phyloP scores from a whole-genome alignment of 2,797 vertebrate species.

The Acanthornis magna region DNA sequence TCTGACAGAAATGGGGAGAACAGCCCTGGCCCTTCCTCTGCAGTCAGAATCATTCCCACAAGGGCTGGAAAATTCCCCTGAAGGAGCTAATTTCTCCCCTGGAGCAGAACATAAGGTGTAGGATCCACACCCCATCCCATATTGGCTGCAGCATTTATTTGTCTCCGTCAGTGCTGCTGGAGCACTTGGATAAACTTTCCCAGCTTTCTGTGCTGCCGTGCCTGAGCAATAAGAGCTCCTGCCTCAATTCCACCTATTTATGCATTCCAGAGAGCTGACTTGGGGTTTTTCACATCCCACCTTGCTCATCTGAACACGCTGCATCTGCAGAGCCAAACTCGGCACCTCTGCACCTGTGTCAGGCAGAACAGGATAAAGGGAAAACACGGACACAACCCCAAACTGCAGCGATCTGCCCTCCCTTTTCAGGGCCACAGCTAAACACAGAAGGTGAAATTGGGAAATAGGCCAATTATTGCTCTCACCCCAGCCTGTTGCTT shows the following conservation, averaged over 20 bases:
- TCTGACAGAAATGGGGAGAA: neutral
- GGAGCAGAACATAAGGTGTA: neutral
- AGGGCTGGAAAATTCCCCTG: neutral
- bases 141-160: neutral
- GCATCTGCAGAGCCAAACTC: neutral
- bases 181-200: neutral
- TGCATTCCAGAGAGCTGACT: neutral
- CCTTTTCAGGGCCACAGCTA: neutral
- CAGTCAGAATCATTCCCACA: neutral
- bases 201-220: neutral
- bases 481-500: neutral
- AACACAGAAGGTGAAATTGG: neutral
- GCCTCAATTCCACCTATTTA: neutral
- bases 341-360: neutral
- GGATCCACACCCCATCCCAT: neutral
- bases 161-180: neutral
- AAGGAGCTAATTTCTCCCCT: neutral
- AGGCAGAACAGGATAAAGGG: neutral
- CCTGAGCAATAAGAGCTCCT: neutral
- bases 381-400: neutral
- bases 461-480: neutral
- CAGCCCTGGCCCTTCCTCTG: fast-evolving
- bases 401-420: fast-evolving
- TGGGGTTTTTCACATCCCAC: neutral
- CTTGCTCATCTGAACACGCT: neutral